Evolutionary conservation across 2,113 vertebrate genomes (phyloP).

Genomic region (Proteles cristata): DNA sequence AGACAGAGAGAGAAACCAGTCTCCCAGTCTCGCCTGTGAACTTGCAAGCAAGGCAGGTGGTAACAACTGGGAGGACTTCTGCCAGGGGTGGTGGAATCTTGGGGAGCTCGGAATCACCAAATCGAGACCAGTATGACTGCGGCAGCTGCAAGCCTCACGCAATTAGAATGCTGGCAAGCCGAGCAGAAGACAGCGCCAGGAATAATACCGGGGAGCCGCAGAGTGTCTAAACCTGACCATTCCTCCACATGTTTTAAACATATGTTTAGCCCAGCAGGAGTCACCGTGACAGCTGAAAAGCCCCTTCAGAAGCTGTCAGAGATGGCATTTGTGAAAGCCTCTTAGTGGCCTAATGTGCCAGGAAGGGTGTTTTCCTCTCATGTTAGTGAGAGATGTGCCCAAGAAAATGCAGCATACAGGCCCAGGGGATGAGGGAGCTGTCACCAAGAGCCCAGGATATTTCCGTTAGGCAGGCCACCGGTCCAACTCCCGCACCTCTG

Average conservation of each 20-base stretch:
- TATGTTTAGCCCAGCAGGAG: slow-evolving; percentile 61
- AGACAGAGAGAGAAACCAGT: not conserved
- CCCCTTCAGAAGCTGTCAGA: slow-evolving; percentile 57
- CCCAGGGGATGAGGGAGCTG: not conserved
- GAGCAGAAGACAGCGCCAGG: slow-evolving; percentile 58
- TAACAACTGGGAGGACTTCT: slow-evolving; percentile 41
- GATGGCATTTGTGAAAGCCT: slow-evolving; percentile 44
- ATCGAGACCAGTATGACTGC: not conserved
- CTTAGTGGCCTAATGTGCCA: slow-evolving; percentile 15
- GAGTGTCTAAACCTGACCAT: slow-evolving; percentile 42
- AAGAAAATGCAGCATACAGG: not conserved
- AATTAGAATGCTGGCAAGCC: slow-evolving; percentile 64
- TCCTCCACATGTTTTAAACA: slow-evolving; percentile 68
- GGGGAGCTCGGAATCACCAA: slow-evolving; percentile 50
- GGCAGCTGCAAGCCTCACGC: slow-evolving; percentile 65
- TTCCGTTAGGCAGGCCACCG: not conserved
- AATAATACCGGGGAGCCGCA: slow-evolving; percentile 17
- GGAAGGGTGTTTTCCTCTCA: not conserved
- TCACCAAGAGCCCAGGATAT: not conserved
- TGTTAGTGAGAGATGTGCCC: not conserved
- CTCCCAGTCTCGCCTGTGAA: not conserved
- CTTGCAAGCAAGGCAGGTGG: not conserved
- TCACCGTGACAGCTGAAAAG: slow-evolving; percentile 70
- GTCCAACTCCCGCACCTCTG: accelerated
- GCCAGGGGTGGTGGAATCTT: slow-evolving; percentile 45